phyloP scores from a whole-genome alignment of 2,888 invertebrate genomes.

The Coelogynopora nodosa region DNA sequence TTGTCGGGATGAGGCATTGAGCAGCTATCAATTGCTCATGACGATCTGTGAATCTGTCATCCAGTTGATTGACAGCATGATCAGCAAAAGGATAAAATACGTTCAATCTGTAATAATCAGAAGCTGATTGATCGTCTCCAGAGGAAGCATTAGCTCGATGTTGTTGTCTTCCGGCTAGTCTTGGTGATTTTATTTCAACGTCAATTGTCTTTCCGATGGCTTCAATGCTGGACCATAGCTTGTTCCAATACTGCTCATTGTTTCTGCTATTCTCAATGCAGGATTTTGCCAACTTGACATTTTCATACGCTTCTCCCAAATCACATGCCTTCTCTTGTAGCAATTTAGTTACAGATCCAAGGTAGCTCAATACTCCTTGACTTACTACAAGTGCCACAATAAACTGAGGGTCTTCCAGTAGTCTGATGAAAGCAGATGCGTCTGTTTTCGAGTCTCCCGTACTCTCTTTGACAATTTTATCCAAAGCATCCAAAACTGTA shows the following conservation, averaged over 20 bases:
- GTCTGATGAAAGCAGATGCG: neutral
- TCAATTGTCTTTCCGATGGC: conserved; percentile 29
- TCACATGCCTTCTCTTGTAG: conserved; percentile 17
- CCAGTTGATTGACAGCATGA: conserved; percentile 1
- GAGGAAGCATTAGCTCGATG: conserved; percentile 13
- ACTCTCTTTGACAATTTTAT: conserved; percentile 28
- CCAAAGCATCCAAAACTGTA: conserved; percentile 15
- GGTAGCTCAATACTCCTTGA: conserved; percentile 25
- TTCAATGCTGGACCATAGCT: conserved; percentile 6
- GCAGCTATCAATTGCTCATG: conserved; percentile 18
- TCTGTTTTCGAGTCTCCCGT: conserved; percentile 10
- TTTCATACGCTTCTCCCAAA: neutral
- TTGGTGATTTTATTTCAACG: conserved; percentile 28
- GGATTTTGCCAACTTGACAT: conserved; percentile 20
- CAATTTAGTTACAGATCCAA: conserved; percentile 25
- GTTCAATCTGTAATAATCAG: neutral
- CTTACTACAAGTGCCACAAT: conserved; percentile 20
- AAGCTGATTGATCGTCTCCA: neutral
- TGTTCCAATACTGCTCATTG: conserved; percentile 28
- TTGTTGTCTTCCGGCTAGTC: conserved; percentile 13
- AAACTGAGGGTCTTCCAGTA: conserved; percentile 12
- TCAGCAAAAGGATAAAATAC: conserved; percentile 17
- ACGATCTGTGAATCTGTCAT: conserved; percentile 31
- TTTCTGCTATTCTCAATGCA: conserved; percentile 25
- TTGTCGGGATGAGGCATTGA: conserved; percentile 19